These are phyloP conservation scores for Tetragnatha montana DNA, from an alignment of 2,888 invertebrate species.

Conservation along the genomic window DNA sequence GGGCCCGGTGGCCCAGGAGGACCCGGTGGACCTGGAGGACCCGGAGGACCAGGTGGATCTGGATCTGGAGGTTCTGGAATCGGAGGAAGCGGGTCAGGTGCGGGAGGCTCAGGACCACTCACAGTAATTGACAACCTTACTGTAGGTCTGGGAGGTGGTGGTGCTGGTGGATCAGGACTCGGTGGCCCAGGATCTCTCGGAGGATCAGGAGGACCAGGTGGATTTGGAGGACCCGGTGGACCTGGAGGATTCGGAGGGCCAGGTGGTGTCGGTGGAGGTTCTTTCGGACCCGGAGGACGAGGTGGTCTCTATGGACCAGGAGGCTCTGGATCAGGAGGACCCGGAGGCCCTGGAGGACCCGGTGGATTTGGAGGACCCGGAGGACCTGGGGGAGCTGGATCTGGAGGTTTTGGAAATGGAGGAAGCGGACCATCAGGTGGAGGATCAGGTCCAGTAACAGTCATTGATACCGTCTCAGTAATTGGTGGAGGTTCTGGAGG, in stretches of 20 bases:
- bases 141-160: background rate
- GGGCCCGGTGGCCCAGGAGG: background rate
- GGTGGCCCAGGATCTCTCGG: background rate
- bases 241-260: background rate
- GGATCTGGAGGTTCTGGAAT: background rate
- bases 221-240: background rate
- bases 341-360: background rate
- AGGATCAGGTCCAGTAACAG: background rate
- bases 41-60: background rate
- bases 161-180: background rate
- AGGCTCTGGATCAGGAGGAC: background rate
- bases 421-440: background rate
- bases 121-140: too few species aligned
- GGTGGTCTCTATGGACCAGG: background rate
- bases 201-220: background rate
- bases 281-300: background rate
- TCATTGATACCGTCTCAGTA: too few species aligned
- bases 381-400: background rate
- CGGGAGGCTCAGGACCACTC: too few species aligned
- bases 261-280: background rate
- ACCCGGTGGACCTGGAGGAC: background rate
- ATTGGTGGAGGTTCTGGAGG: background rate
- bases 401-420: background rate
- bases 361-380: conserved; percentile 2
- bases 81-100: background rate